Conservation (phyloP, 1,140 invertebrate species). For the Pseudomyrmex gracilis region DNA sequence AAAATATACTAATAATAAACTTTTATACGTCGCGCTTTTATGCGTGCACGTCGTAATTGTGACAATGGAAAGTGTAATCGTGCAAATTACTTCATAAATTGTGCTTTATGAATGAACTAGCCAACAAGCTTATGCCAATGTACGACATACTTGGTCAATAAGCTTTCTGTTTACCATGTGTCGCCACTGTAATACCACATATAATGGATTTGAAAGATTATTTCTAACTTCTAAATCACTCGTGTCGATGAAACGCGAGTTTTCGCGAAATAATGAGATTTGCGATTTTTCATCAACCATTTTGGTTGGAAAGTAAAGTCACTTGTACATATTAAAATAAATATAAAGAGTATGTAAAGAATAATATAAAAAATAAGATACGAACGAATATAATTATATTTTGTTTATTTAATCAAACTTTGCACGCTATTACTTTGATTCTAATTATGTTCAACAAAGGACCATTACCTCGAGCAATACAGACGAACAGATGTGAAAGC, state of each 20-base stretch:
- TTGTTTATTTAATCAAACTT: no score
- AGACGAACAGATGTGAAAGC: no score
- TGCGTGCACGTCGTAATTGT: no score
- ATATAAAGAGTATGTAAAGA: no score
- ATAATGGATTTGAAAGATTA: constrained; percentile 4
- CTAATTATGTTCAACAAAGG: no score
- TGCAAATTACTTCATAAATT: constrained; percentile 18
- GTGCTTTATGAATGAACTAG: constrained; percentile 13
- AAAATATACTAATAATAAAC: constrained; percentile 23
- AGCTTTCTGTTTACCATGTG: constrained; percentile 9
- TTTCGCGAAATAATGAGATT: not conserved
- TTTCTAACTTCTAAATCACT: constrained; percentile 18
- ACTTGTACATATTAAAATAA: no score
- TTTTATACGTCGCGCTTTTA: not conserved
- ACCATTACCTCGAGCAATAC: no score
- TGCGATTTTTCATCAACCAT: no score
- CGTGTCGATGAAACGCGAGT: not conserved
- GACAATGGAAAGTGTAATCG: not conserved
- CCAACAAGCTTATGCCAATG: constrained; percentile 1
- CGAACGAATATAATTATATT: no score
- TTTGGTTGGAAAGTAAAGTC: no score
- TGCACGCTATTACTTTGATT: no score
- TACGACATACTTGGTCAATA: not conserved
- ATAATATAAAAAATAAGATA: no score
- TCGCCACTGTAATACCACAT: not conserved